Percentiles rank a stretch among this genome's conserved stretches.
Evolutionary conservation across 2,797 vertebrate genomes (phyloP).

Genomic region (Sebastes dallii): DNA sequence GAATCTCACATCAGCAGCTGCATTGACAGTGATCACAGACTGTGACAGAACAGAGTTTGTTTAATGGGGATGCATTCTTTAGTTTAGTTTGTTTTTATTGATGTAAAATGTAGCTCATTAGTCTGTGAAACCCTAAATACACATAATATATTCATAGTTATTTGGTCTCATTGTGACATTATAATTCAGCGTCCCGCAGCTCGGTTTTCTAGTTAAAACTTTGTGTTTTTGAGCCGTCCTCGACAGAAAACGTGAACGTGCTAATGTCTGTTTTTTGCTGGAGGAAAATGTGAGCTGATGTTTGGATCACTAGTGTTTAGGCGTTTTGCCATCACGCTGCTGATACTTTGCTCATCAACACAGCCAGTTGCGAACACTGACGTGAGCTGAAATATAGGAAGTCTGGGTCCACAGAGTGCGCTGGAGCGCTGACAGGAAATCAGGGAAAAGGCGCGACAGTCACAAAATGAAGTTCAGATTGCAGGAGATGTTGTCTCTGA

Average conservation of each 20-base stretch:
- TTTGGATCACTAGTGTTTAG: background rate
- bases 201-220: background rate
- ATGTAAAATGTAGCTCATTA: background rate
- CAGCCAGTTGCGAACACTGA: constrained; percentile 10
- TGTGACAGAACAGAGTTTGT: background rate
- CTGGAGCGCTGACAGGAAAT: constrained; percentile 25
- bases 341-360: constrained; percentile 2
- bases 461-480: constrained; percentile 27
- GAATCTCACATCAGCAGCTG: background rate
- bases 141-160: background rate
- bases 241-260: background rate
- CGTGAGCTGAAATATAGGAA: background rate
- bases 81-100: background rate
- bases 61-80: background rate
- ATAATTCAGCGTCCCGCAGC: background rate
- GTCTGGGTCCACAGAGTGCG: background rate
- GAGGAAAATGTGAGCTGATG: background rate
- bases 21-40: background rate
- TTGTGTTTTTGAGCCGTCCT: background rate
- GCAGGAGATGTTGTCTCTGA: constrained; percentile 21
- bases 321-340: background rate
- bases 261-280: background rate
- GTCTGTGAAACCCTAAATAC: background rate
- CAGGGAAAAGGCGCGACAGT: constrained; percentile 28
- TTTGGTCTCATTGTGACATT: background rate